phyloP scores from a whole-genome alignment of 2,113 vertebrate genomes.

The Etheostoma spectabile region DNA sequence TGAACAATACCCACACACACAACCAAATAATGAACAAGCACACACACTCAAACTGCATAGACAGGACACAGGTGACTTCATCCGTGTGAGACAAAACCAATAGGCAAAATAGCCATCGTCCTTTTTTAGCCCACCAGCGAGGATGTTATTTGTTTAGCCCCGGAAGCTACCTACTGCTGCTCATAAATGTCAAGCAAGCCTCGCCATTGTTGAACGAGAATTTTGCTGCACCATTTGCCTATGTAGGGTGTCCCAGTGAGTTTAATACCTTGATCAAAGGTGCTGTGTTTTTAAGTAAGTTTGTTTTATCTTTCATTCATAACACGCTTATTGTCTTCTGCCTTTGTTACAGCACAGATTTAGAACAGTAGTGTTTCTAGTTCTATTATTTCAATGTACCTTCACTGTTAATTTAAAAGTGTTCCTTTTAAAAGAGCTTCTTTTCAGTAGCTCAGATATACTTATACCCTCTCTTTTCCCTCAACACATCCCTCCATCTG shows the following conservation, averaged over 20 bases:
- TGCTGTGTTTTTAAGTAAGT: constrained; percentile 29
- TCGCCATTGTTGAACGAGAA: constrained; percentile 40
- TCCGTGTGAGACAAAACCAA: constrained; percentile 74
- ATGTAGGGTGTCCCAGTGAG: constrained; percentile 14
- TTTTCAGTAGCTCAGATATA: constrained; percentile 11
- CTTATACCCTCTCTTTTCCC: neutral
- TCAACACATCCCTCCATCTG: constrained; percentile 33
- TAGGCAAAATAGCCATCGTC: constrained; percentile 68
- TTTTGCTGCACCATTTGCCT: constrained; percentile 45
- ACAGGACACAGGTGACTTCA: constrained; percentile 72
- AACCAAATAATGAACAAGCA: constrained; percentile 52
- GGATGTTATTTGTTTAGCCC: constrained; percentile 77
- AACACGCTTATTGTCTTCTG: constrained; percentile 3
- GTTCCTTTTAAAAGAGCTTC: neutral
- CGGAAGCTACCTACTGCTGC: constrained; percentile 55
- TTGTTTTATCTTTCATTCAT: constrained; percentile 17
- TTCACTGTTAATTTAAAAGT: neutral
- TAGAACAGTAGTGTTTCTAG: constrained; percentile 26
- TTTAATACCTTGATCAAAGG: constrained; percentile 45
- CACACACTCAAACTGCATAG: constrained; percentile 13
- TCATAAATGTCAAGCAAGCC: constrained; percentile 53
- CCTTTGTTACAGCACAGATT: constrained; percentile 28
- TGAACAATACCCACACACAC: constrained; percentile 20
- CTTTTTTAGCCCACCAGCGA: constrained; percentile 51
- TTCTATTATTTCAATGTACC: constrained; percentile 2